A percentile compares a stretch with the other conserved stretches of the same genome.
These are phyloP conservation scores for Battus philenor DNA, from an alignment of 1,140 invertebrate species.

Conservation along the genomic window DNA sequence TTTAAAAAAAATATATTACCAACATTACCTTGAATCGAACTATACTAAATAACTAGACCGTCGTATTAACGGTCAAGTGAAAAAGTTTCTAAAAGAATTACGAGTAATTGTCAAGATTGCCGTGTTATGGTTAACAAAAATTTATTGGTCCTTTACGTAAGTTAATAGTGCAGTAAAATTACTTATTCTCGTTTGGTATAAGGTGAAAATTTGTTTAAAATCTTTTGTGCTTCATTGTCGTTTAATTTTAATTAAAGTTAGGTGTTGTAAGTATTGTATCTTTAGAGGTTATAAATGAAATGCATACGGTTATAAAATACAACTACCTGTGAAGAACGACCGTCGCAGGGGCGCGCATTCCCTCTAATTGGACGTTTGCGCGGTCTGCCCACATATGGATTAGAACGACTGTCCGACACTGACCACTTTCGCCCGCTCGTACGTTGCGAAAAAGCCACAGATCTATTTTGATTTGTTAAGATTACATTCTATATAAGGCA, in stretches of 20 bases:
- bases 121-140: too few species aligned
- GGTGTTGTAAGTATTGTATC: background rate
- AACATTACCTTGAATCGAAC: too few species aligned
- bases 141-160: too few species aligned
- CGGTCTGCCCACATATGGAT: conserved; percentile 46
- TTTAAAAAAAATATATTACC: too few species aligned
- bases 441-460: too few species aligned
- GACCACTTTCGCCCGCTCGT: conserved; percentile 46
- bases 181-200: background rate
- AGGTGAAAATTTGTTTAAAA: background rate
- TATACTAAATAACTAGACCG: too few species aligned
- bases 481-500: conserved; percentile 2
- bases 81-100: too few species aligned
- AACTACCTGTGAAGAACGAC: conserved; percentile 42
- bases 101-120: too few species aligned
- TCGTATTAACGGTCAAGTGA: too few species aligned
- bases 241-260: background rate
- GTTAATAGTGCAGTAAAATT: too few species aligned
- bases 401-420: conserved; percentile 33
- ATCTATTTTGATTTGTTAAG: background rate
- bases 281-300: conserved; percentile 2
- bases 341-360: conserved; percentile 50
- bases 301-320: conserved; percentile 23
- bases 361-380: conserved; percentile 64
- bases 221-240: background rate